phyloP scores from a whole-genome alignment of 2,888 invertebrate species.

The Clistopyga incitator region DNA sequence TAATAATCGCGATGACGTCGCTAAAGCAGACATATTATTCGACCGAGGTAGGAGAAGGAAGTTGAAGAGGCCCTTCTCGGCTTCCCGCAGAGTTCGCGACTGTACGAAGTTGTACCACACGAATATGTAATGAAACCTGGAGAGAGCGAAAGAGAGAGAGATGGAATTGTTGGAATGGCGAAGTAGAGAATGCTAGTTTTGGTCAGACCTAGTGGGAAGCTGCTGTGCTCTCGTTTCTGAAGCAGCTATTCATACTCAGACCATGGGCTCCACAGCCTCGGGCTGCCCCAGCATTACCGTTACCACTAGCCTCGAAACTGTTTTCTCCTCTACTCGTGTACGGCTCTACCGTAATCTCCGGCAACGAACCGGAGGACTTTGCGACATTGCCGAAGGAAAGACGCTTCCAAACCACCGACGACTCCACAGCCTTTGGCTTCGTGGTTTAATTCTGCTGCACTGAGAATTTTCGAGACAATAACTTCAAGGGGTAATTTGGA shows the following conservation, averaged over 20 bases:
- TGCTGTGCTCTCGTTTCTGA: slow-evolving; percentile 25
- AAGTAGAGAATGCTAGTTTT: slow-evolving; percentile 24
- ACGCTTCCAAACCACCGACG: background rate
- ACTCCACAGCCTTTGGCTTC: slow-evolving; percentile 4
- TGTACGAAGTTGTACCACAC: slow-evolving; percentile 9
- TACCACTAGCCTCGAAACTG: slow-evolving; percentile 12
- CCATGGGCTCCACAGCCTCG: slow-evolving; percentile 4
- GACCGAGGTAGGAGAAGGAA: background rate
- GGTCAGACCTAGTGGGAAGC: slow-evolving; percentile 21
- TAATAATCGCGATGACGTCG: slow-evolving; percentile 8
- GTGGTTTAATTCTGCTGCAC: background rate
- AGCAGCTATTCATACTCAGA: background rate
- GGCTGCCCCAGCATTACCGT: slow-evolving; percentile 28
- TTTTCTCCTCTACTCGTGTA: slow-evolving; percentile 6
- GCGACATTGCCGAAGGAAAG: slow-evolving; percentile 21
- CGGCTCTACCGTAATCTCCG: slow-evolving; percentile 19
- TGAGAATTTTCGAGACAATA: background rate
- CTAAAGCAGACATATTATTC: background rate
- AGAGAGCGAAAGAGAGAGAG: slow-evolving; percentile 2
- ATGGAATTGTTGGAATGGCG: background rate
- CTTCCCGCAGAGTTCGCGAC: background rate
- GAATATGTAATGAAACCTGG: slow-evolving; percentile 9
- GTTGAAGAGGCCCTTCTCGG: background rate
- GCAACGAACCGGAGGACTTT: slow-evolving; percentile 36
- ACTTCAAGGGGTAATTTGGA: background rate